A percentile compares a stretch with the other conserved stretches of the same genome.
These are phyloP conservation scores for Naso thynnoides DNA, from an alignment of 2,797 vertebrate genomes.

Conservation along the genomic window DNA sequence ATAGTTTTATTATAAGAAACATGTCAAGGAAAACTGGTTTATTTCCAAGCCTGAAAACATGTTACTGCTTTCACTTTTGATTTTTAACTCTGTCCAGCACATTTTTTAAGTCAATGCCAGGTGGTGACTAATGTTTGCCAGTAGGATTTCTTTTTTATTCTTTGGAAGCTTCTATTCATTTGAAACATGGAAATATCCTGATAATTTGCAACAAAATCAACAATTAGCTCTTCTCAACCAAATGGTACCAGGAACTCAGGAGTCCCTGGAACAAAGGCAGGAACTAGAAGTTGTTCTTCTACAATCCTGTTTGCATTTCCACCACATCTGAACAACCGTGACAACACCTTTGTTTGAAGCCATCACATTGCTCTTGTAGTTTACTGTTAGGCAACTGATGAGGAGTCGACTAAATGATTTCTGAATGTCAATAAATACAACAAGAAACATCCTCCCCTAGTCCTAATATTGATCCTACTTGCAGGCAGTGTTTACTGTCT, in stretches of 20 bases:
- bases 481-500: not conserved
- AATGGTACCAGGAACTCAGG: slow-evolving; percentile 1
- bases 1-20: not conserved
- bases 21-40: no score
- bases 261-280: not conserved
- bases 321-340: not conserved
- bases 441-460: not conserved
- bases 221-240: not conserved
- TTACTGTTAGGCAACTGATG: not conserved
- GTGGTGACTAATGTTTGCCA: not conserved
- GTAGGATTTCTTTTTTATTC: no score
- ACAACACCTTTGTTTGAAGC: not conserved
- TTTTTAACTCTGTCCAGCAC: not conserved
- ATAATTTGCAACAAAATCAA: not conserved
- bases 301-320: slow-evolving; percentile 25
- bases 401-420: not conserved
- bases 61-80: not conserved
- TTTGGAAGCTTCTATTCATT: not conserved
- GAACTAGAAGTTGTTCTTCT: slow-evolving; percentile 11
- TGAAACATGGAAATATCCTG: not conserved
- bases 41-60: not conserved
- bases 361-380: not conserved
- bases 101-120: not conserved
- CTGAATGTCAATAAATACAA: slow-evolving; percentile 2
- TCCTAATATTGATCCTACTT: slow-evolving; percentile 13